These are phyloP conservation scores for Axea sp. DNA, from an alignment of 2,888 invertebrate species.

Conservation along the genomic window DNA sequence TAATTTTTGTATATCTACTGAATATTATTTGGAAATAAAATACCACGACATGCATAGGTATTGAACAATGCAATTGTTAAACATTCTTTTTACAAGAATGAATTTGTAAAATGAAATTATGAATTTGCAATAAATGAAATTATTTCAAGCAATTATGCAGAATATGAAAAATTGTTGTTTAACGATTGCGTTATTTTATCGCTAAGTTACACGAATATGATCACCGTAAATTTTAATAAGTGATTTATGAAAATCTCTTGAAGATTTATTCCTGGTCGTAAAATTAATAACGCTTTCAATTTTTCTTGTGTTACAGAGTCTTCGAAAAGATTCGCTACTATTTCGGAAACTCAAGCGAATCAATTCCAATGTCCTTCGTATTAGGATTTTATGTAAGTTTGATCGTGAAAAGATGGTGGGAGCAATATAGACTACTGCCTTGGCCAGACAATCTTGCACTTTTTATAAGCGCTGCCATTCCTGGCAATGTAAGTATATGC, in stretches of 20 bases:
- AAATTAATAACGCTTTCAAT: not conserved
- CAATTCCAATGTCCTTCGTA: constrained; percentile 97
- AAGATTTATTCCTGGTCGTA: not conserved
- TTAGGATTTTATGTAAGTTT: constrained; percentile 96
- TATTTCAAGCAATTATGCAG: constrained; percentile 12
- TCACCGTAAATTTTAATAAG: constrained; percentile 1
- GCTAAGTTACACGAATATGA: not conserved
- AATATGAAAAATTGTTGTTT: constrained; percentile 16
- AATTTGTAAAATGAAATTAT: too few species aligned
- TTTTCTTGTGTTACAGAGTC: constrained; percentile 83
- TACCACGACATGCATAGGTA: too few species aligned
- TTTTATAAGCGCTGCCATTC: constrained; percentile 94
- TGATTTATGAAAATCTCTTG: not conserved
- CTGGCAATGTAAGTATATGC: constrained; percentile 88
- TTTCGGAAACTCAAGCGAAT: constrained; percentile 92
- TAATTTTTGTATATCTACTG: too few species aligned
- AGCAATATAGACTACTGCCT: constrained; percentile 93
- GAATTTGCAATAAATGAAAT: constrained; percentile 20
- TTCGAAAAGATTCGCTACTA: constrained; percentile 93
- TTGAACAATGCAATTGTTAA: constrained; percentile 10
- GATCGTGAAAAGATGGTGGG: constrained; percentile 97
- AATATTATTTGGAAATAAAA: too few species aligned
- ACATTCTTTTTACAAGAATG: constrained; percentile 25
- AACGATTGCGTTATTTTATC: constrained; percentile 27
- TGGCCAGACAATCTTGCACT: constrained; percentile 96